phyloP scores from a whole-genome alignment of 2,797 vertebrate genomes.

The Eurystomus glaucurus region DNA sequence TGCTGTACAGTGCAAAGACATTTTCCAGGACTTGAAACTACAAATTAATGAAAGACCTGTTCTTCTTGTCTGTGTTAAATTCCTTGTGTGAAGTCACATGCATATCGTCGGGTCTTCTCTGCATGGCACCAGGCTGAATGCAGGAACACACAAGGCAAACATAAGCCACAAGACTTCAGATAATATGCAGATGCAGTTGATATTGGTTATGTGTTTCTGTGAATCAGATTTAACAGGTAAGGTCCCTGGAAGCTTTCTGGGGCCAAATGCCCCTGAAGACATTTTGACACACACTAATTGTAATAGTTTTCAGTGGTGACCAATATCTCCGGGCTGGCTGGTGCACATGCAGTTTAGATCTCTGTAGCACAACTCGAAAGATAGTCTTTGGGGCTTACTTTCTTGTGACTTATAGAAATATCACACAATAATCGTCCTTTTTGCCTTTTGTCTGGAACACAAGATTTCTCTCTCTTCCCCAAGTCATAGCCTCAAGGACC shows the following conservation, averaged over 20 bases:
- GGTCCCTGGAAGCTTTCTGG: neutral
- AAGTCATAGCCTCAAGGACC: neutral
- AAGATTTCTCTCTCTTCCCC: neutral
- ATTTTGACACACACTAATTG: neutral
- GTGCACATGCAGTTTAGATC: accelerated
- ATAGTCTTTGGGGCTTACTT: neutral
- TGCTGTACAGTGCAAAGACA: neutral
- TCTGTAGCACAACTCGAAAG: neutral
- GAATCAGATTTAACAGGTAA: neutral
- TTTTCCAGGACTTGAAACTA: neutral
- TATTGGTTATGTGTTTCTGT: neutral
- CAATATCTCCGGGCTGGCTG: neutral
- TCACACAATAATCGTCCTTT: neutral
- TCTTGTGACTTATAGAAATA: neutral
- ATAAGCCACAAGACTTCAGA: neutral
- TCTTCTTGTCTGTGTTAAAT: neutral
- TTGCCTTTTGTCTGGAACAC: neutral
- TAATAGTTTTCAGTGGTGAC: neutral
- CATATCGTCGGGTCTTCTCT: neutral
- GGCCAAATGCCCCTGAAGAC: accelerated
- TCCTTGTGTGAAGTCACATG: neutral
- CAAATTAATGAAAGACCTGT: neutral
- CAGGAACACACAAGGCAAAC: neutral
- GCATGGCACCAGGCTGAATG: neutral
- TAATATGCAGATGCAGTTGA: neutral